Evolutionary conservation across 2,888 invertebrate species (phyloP), one percentile per base, ranked within the genome.

Genomic region (Athalia circularis): DNA sequence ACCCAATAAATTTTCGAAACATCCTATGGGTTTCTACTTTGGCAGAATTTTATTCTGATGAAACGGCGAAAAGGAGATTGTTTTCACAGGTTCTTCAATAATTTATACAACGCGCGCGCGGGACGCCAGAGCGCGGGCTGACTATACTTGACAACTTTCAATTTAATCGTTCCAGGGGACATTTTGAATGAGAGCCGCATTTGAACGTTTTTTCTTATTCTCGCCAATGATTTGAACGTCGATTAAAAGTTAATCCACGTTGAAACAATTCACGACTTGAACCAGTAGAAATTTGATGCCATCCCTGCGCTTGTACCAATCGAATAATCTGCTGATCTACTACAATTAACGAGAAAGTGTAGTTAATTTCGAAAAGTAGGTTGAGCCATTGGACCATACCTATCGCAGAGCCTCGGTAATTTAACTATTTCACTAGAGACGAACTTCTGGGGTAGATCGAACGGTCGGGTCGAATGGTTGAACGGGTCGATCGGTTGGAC

Each of bases 1-100:
- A 77, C 77, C 77, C 77, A 61, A 77, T 77, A 77, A 77, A 77
- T 77, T 77, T 77, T 70, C 77, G 70, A 70, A 77, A 77, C 77
- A 67, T 65, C 68, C 47, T 11, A 62, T 47, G 77, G 76, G 76
- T 76, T 76, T 50, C 57, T 64, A 77, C 77, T 77, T 77, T 62
- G 77, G 70, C 59, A 70, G 59, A 77, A 65, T 77, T 77, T 77
- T 77, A 77, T 77, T 77, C 77, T 64, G 61, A 77, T 77, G 77
- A 70, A 77, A 77, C 45, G 61, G 77, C 70, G 70, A 15, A 68
- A 47, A 48, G 61, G 77, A 77, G 77, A 77, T 77, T 77, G 77
- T 77, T 77, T 77, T 70, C 77, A 61, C 77, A 68, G 68, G 43
- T 70, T 67, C 59, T 68, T 67, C 61, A 68, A 77, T 77, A 77